Evolutionary conservation across 37 sponge, comb jelly and placozoan species (phyloP).

Genomic region (Bolinopsis microptera): DNA sequence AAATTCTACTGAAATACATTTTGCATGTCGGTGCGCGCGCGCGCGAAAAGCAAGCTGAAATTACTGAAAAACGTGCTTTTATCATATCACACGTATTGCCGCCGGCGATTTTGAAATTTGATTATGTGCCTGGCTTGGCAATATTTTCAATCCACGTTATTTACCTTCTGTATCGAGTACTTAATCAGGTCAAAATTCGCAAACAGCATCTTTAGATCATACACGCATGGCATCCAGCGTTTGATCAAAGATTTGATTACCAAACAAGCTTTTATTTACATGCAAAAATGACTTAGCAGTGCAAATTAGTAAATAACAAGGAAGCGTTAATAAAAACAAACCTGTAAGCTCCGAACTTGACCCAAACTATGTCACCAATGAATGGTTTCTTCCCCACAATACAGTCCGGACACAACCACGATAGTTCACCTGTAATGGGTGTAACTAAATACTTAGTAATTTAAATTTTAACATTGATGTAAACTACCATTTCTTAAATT

Average conservation of each 20-base stretch:
- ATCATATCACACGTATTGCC: neutral
- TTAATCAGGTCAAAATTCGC: too few relatives aligned
- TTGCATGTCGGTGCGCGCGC: conserved; percentile 21
- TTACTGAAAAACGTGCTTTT: conserved; percentile 22
- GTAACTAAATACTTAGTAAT: neutral
- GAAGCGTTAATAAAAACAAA: neutral
- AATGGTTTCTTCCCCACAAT: conserved; percentile 61
- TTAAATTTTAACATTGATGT: too few relatives aligned
- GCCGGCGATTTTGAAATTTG: neutral
- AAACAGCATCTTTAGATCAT: too few relatives aligned
- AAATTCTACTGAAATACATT: neutral
- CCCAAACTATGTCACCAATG: conserved; percentile 50
- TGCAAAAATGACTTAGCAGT: too few relatives aligned
- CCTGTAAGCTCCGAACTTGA: conserved; percentile 50
- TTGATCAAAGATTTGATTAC: too few relatives aligned
- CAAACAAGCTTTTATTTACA: too few relatives aligned
- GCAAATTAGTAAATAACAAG: neutral
- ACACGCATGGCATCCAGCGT: too few relatives aligned
- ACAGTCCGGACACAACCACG: conserved; percentile 56
- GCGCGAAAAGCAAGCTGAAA: neutral
- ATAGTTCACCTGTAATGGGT: conserved; percentile 14
- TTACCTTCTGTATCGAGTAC: too few relatives aligned
- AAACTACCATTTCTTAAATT: too few relatives aligned
- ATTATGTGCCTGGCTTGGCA: neutral
- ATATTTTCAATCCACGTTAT: too few relatives aligned